Percentiles rank a stretch among this genome's conserved stretches.
These are phyloP conservation scores for Stenotaenia linearis DNA, from an alignment of 2,888 invertebrate genomes.

Conservation along the genomic window DNA sequence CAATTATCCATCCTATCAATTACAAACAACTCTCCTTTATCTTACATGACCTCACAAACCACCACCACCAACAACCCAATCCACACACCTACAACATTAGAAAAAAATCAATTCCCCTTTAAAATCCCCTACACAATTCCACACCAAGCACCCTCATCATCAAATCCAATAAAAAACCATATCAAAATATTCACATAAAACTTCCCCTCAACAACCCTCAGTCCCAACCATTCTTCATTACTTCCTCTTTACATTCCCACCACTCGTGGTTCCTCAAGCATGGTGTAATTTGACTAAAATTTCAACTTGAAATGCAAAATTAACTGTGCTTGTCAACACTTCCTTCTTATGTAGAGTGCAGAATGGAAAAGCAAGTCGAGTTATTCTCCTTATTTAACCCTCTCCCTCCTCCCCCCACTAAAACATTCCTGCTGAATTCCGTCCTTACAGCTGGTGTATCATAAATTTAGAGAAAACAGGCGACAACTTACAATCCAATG, in stretches of 20 bases:
- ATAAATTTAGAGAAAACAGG: neutral
- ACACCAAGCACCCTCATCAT: too few relatives aligned
- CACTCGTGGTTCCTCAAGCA: neutral
- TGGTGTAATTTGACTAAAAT: neutral
- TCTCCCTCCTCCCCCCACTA: neutral
- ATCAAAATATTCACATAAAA: too few relatives aligned
- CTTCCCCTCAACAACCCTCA: too few relatives aligned
- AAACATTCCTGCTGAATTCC: neutral
- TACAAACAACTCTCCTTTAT: too few relatives aligned
- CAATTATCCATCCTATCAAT: too few relatives aligned
- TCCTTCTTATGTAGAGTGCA: neutral
- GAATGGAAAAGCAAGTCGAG: neutral
- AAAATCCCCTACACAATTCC: too few relatives aligned
- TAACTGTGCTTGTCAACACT: neutral
- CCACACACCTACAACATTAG: too few relatives aligned
- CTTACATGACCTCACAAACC: too few relatives aligned
- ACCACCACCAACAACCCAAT: too few relatives aligned
- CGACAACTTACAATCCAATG: constrained; percentile 15
- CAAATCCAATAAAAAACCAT: too few relatives aligned
- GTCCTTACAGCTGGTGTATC: neutral
- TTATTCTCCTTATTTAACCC: neutral
- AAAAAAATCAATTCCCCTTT: too few relatives aligned
- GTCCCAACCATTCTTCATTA: too few relatives aligned
- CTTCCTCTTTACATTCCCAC: neutral
- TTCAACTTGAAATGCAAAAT: neutral